phyloP scores from a whole-genome alignment of 2,113 vertebrate species.

The Acinonyx jubatus region DNA sequence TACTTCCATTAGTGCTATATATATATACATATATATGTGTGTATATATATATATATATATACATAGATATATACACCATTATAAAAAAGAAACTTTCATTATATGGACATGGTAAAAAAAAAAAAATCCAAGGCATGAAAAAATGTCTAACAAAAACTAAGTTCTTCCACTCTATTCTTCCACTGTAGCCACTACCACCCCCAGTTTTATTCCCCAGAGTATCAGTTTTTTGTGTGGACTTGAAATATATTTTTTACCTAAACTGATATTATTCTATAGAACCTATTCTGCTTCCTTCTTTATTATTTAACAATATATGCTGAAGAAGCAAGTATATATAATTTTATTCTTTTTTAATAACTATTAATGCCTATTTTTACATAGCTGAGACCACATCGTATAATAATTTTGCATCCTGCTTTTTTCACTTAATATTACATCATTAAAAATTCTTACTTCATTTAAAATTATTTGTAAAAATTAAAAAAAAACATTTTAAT shows the following conservation, averaged over 20 bases:
- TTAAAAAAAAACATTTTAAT: conserved; percentile 18
- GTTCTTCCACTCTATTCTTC: neutral
- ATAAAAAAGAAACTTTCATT: conserved; percentile 31
- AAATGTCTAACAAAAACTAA: conserved; percentile 29
- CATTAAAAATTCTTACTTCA: conserved; percentile 58
- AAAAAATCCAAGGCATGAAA: conserved; percentile 48
- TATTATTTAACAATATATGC: conserved; percentile 47
- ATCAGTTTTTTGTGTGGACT: conserved; percentile 15
- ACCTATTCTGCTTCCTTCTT: conserved; percentile 16
- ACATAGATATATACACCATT: neutral
- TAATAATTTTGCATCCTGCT: conserved; percentile 43
- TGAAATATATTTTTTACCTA: neutral
- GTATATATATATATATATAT: neutral
- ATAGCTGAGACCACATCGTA: conserved; percentile 39
- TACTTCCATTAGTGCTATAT: neutral
- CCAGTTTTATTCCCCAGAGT: conserved; percentile 46
- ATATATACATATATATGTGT: neutral
- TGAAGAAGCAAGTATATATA: conserved; percentile 12
- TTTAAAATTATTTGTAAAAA: conserved; percentile 56
- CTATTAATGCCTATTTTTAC: conserved; percentile 48
- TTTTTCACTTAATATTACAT: conserved; percentile 61
- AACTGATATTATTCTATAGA: conserved; percentile 38
- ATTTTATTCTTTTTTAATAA: conserved; percentile 60
- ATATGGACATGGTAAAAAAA: neutral
- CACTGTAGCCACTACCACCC: neutral